phyloP scores from a whole-genome alignment of 2,797 vertebrate species.

The Liasis olivaceus region DNA sequence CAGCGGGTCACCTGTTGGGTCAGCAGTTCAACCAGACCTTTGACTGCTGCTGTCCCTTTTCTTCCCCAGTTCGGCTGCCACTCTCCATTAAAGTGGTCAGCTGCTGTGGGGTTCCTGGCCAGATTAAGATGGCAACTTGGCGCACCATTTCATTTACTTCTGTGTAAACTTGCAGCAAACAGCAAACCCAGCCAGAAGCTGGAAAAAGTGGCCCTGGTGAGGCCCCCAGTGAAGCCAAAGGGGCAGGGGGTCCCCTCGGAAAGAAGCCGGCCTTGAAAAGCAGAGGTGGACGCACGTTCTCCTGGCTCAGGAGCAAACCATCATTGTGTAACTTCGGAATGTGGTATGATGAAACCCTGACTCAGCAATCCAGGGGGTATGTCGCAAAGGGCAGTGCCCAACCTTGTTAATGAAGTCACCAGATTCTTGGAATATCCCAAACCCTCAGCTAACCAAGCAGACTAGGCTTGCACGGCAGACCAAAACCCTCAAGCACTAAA shows the following conservation, averaged over 20 bases:
- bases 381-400: neutral
- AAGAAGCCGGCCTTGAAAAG: neutral
- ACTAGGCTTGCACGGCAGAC: neutral
- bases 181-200: neutral
- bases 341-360: neutral
- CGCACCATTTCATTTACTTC: neutral
- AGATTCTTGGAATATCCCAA: neutral
- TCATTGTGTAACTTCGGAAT: neutral
- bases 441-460: neutral
- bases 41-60: accelerated
- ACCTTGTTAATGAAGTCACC: neutral
- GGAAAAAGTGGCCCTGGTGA: neutral
- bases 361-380: neutral
- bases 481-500: neutral
- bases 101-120: no score
- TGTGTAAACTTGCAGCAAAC: neutral
- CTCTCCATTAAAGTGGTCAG: neutral
- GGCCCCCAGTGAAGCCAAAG: neutral
- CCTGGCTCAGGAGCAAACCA: neutral
- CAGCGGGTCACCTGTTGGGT: neutral
- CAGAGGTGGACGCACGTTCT: neutral
- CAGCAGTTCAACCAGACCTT: accelerated
- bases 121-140: neutral
- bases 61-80: neutral
- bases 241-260: neutral